These are phyloP conservation scores for Leiothrix lutea DNA, from an alignment of 2,113 vertebrate species.

Conservation along the genomic window DNA sequence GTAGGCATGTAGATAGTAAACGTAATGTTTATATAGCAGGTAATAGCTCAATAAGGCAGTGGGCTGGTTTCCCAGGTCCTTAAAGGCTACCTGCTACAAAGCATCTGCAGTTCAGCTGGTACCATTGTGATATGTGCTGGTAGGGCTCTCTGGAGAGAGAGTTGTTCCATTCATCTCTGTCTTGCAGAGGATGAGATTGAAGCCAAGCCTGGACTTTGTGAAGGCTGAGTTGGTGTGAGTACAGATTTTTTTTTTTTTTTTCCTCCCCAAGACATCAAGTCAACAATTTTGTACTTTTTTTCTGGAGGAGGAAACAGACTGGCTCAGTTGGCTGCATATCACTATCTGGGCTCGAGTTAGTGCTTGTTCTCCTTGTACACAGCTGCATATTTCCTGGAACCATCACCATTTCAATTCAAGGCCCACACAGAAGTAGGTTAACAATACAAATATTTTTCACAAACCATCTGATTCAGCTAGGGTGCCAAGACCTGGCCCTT, in stretches of 20 bases:
- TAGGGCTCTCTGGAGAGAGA: background rate
- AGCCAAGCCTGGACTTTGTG: background rate
- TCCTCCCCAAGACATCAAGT: background rate
- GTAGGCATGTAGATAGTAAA: background rate
- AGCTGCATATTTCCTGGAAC: background rate
- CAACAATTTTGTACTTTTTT: background rate
- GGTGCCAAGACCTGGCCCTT: background rate
- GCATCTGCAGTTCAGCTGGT: background rate
- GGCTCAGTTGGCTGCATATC: background rate
- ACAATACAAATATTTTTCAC: background rate
- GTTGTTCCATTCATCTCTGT: background rate
- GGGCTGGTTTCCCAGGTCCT: slow-evolving; percentile 13
- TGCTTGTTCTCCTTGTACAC: background rate
- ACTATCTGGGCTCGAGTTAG: background rate
- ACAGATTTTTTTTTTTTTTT: background rate
- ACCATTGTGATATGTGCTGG: background rate
- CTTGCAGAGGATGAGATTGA: background rate
- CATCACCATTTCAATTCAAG: background rate
- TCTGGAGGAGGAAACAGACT: background rate
- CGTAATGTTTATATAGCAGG: slow-evolving; percentile 7
- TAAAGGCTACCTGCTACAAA: background rate
- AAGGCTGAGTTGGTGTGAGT: background rate
- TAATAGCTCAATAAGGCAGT: slow-evolving; percentile 30
- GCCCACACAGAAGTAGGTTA: background rate
- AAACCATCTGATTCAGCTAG: background rate